phyloP scores from a whole-genome alignment of 2,888 invertebrate species.

The Campoletis raptor region DNA sequence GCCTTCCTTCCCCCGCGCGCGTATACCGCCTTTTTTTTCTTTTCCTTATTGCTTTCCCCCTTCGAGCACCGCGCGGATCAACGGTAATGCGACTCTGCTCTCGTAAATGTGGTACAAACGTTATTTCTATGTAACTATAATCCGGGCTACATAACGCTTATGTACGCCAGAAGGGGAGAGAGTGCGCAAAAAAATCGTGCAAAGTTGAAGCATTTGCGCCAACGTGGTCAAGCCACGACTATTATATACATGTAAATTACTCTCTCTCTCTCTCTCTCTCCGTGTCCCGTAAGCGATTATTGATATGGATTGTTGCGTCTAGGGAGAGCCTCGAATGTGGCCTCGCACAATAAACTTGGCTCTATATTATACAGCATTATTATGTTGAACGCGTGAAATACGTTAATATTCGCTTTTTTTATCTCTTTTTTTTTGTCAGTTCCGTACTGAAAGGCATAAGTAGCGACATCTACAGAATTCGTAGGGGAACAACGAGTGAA shows the following conservation, averaged over 20 bases:
- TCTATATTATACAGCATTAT: not conserved
- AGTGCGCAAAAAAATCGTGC: not conserved
- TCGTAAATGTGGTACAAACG: slow-evolving; percentile 6
- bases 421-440: not conserved
- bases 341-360: slow-evolving; percentile 17
- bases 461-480: not conserved
- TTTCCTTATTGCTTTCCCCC: slow-evolving; percentile 13
- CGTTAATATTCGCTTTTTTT: not conserved
- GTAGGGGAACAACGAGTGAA: not conserved
- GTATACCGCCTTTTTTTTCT: not conserved
- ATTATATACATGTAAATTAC: not conserved
- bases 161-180: not conserved
- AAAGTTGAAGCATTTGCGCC: not conserved
- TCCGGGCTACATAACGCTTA: not conserved
- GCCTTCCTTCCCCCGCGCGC: not conserved
- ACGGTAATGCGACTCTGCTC: slow-evolving; percentile 10
- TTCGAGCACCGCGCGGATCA: slow-evolving; percentile 2
- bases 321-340: not conserved
- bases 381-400: not conserved
- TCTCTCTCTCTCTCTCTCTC: not conserved
- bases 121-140: slow-evolving; percentile 15
- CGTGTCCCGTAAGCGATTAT: not conserved
- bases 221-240: slow-evolving; percentile 4
- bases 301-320: slow-evolving; percentile 27
- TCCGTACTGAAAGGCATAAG: not conserved